Base-by-base conservation (phyloP, 2,113 vertebrate genomes). In the Mesitornis unicolor region DNA sequence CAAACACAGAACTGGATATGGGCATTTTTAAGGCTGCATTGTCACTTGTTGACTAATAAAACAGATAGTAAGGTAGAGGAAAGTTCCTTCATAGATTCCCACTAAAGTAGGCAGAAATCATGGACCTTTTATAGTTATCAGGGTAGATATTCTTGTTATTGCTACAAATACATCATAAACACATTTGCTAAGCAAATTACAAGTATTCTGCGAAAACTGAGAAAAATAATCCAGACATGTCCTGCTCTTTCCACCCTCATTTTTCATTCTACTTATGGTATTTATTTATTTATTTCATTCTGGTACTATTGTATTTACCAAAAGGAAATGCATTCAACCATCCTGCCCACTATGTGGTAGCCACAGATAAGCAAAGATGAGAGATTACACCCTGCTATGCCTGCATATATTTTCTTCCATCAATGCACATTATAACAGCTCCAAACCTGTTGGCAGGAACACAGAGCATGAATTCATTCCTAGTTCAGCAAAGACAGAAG, bases 1-100 rank as follows among this genome's bases (percentile, higher is more conserved):
- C 36, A 18, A 71, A 40, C 14, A 40, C 16, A 2, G 4, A 76
- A 47, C 48, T 1, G 0, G 22, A 47, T 35, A 15, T 0, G 2
- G 6, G 1, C 4, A 6, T 14, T 73, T 75, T 22, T 47, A 67
- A 69, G 1, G 1, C 24, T 71, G 42, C 9, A 6, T 6, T 24
- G 20, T 47, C 36, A 22, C 6, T 77, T 25, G 7, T 36, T 70
- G 35, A 69, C 29, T 84, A 64, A 42, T 78, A 15, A 45, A 77
- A n/a, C 6, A 54, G 14, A 21, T 24, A 38, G 13, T 18, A 59
- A 61, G 36, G 11, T 19, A 79, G 40, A 51, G 5, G 43, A 57
- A 57, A 54, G 38, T 7, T 54, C 10, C 9, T 35, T 36, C 29
- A 43, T 31, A 20, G 8, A 18, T 48, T 77, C 36, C n/a, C 73